A percentile compares a stretch with the other conserved stretches of the same genome.
phyloP scores from a whole-genome alignment of 2,797 vertebrate species.

The Megaceryle alcyon region DNA sequence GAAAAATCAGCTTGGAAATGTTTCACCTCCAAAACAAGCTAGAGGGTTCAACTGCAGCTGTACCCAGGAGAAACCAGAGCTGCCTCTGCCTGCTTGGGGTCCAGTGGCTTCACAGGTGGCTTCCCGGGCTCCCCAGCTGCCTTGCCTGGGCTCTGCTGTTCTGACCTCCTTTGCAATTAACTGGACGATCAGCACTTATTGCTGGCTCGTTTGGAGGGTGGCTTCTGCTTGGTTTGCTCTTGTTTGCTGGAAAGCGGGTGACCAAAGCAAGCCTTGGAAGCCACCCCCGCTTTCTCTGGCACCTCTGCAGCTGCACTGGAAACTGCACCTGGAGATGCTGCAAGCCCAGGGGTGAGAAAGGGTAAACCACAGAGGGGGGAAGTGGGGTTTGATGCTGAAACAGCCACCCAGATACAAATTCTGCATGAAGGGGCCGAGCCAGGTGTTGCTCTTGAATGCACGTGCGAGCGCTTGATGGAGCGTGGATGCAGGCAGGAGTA shows the following conservation, averaged over 20 bases:
- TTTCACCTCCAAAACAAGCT: not conserved
- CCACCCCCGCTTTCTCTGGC: not conserved
- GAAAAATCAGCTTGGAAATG: not conserved
- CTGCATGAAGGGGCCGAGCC: rapidly evolving
- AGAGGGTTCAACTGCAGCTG: not conserved
- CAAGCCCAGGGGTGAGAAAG: not conserved
- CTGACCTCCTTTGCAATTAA: not conserved
- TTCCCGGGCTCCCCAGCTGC: not conserved
- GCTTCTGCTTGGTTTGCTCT: not conserved
- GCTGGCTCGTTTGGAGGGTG: rapidly evolving
- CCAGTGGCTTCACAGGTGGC: not conserved
- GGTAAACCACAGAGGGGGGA: not conserved
- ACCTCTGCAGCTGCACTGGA: not conserved
- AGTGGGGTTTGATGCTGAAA: not conserved
- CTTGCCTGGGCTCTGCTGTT: not conserved
- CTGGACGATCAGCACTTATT: rapidly evolving
- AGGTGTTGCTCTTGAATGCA: rapidly evolving
- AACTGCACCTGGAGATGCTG: not conserved
- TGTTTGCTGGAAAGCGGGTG: not conserved
- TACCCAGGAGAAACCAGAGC: not conserved
- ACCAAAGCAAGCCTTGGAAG: not conserved
- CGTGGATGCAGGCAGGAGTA: not conserved
- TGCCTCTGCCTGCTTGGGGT: not conserved
- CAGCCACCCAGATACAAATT: not conserved
- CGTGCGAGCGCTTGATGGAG: rapidly evolving